Evolutionary conservation across 1,140 invertebrate genomes (phyloP).

Genomic region (Aphaenogaster floridana): DNA sequence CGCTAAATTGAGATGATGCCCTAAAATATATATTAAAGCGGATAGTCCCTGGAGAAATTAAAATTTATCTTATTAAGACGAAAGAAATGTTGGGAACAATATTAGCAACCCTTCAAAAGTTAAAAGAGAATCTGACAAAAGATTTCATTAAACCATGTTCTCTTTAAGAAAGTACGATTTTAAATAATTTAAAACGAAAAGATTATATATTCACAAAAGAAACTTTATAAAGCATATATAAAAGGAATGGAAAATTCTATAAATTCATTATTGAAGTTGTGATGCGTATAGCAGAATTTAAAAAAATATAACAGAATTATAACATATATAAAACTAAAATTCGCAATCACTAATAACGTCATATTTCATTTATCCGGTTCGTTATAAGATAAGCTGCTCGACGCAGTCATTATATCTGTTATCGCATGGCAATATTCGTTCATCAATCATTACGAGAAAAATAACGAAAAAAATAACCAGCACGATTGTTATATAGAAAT

Average conservation of each 20-base stretch:
- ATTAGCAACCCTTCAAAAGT: slow-evolving; percentile 29
- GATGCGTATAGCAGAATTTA: not conserved
- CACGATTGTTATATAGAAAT: not conserved
- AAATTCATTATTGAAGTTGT: not conserved
- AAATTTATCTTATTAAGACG: slow-evolving; percentile 13
- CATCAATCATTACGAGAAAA: not conserved
- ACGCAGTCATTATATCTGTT: not conserved
- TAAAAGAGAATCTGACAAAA: slow-evolving; percentile 23
- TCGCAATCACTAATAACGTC: not conserved
- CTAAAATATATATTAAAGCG: slow-evolving; percentile 8
- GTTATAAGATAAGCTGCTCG: not conserved
- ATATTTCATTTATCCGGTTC: not conserved
- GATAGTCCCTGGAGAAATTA: not conserved
- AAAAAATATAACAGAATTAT: not conserved
- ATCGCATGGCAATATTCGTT: not conserved
- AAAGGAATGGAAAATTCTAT: not conserved
- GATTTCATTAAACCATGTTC: slow-evolving; percentile 23
- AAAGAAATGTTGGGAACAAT: slow-evolving; percentile 27
- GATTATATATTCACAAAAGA: not conserved
- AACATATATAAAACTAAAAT: slow-evolving; percentile 5
- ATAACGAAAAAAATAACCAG: slow-evolving; percentile 13
- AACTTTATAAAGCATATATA: not conserved
- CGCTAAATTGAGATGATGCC: not conserved
- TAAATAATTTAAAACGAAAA: slow-evolving; percentile 16
- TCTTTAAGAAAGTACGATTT: not conserved